Evolutionary conservation across 2,797 vertebrate genomes (phyloP).

Genomic region (Hybognathus amarus): DNA sequence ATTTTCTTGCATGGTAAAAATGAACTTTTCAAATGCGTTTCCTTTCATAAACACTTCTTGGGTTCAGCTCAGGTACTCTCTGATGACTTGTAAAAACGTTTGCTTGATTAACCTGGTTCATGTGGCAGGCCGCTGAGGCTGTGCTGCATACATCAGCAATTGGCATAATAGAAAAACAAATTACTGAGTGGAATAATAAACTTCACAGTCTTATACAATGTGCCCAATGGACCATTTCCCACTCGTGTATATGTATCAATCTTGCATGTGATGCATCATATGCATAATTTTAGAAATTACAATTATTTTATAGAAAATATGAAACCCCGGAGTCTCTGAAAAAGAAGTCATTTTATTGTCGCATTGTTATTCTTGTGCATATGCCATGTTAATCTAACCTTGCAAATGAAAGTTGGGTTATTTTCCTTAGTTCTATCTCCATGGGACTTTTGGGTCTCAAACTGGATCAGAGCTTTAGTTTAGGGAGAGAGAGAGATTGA

Average conservation of each 20-base stretch:
- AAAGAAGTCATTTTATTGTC: conserved; percentile 54
- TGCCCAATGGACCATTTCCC: conserved; percentile 12
- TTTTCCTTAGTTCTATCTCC: conserved; percentile 67
- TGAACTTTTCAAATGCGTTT: conserved; percentile 6
- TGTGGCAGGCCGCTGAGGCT: background rate
- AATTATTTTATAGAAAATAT: conserved; percentile 13
- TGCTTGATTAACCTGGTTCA: conserved; percentile 27
- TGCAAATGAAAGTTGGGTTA: conserved; percentile 59
- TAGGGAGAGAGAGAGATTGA: conserved; percentile 61
- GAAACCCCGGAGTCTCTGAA: conserved; percentile 19
- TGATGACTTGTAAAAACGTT: conserved; percentile 36
- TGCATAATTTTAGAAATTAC: background rate
- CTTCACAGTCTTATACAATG: background rate
- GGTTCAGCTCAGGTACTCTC: conserved; percentile 19
- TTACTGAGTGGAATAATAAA: conserved; percentile 25
- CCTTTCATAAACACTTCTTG: conserved; percentile 2
- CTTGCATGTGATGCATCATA: background rate
- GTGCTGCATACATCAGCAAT: conserved; percentile 15
- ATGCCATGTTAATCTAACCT: conserved; percentile 62
- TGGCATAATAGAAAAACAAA: conserved; percentile 37
- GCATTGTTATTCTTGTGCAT: conserved; percentile 56
- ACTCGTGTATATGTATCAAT: conserved; percentile 22
- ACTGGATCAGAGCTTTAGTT: conserved; percentile 45
- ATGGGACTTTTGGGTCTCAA: conserved; percentile 59
- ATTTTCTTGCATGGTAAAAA: conserved; percentile 5